Base-by-base conservation (phyloP, 1,140 invertebrate species). In the Drosophila tropicalis region DNA sequence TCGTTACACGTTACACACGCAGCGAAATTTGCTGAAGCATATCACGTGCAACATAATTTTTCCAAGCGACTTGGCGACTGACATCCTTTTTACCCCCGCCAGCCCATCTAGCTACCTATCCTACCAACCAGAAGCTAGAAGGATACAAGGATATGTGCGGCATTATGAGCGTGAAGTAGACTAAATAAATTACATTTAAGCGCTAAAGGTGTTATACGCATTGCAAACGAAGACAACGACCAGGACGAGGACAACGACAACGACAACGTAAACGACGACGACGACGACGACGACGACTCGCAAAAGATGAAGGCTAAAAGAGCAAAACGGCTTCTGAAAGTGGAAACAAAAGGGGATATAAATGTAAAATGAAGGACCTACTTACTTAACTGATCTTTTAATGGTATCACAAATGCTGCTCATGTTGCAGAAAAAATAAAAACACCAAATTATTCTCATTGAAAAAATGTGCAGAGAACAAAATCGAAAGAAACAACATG, bases 31-130 rank as follows among this genome's bases (percentile, higher is more conserved):
- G 79, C 77, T 83, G 82, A 90, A 90, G 86, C 86, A 90, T 86
- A 90, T 90, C 86, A 90, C 86, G 86, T 90, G 86, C 86, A 90
- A 83, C 86, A 90, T 90, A 90, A 90, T 90, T 90, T 90, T 90
- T 90, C 86, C 86, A 76, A 76, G 86, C 87, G 86, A 90, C 86
- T 90, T 90, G 79, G 75, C 61, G 70, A 73, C 77, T 89, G 81
- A 87, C 84, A 83, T 89, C 79, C 39, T 40, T 47, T 17, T 57
- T 58, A 51, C 68, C 51, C 17, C 32, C 5, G 10, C 40, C 39
- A 12, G 6, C 25, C 17, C 0, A 6, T 58, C 6, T 47, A 10
- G 1, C 19, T 3, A 10, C 19, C 17, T 25, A 13, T 29, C 9
- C 29, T n/a, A 19, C 0, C 41, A 13, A 9, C 25, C 29, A 15